Conservation (phyloP, 2,797 vertebrate species). For the Meda fulgida region DNA sequence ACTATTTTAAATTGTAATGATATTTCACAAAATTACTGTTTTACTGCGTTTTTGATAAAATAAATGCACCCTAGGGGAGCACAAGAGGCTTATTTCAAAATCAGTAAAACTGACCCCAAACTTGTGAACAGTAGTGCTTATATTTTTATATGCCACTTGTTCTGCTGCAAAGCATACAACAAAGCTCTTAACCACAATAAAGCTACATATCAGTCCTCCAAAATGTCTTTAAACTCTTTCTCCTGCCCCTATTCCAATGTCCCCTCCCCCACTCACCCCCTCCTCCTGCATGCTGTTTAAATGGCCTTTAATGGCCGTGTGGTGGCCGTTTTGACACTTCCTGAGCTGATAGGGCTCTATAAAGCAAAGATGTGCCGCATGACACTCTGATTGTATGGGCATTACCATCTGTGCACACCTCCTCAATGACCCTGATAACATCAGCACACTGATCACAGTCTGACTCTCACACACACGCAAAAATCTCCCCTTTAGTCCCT, state of each 20-base stretch:
- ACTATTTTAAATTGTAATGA: neutral
- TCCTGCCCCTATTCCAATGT: neutral
- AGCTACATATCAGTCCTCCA: neutral
- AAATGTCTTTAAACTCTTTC: neutral
- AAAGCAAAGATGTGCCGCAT: conserved; percentile 83
- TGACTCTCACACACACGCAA: conserved; percentile 37
- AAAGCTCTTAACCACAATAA: conserved; percentile 12
- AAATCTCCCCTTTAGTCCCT: conserved; percentile 47
- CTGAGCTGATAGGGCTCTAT: conserved; percentile 86
- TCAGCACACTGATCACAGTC: conserved; percentile 53
- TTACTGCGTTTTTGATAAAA: neutral
- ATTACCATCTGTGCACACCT: conserved; percentile 81
- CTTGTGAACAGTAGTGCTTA: too few species aligned
- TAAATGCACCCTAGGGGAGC: neutral
- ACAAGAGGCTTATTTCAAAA: neutral
- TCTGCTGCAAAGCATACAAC: neutral
- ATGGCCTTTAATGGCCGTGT: conserved; percentile 85
- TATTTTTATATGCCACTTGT: neutral
- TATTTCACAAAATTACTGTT: neutral
- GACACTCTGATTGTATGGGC: conserved; percentile 71
- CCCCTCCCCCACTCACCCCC: conserved; percentile 7
- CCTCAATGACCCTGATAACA: conserved; percentile 66
- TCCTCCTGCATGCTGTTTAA: conserved; percentile 78
- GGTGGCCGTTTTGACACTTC: conserved; percentile 90
- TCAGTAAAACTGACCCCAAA: neutral